Evolutionary conservation across 2,113 vertebrate species (phyloP).

Genomic region (Corapipo altera): DNA sequence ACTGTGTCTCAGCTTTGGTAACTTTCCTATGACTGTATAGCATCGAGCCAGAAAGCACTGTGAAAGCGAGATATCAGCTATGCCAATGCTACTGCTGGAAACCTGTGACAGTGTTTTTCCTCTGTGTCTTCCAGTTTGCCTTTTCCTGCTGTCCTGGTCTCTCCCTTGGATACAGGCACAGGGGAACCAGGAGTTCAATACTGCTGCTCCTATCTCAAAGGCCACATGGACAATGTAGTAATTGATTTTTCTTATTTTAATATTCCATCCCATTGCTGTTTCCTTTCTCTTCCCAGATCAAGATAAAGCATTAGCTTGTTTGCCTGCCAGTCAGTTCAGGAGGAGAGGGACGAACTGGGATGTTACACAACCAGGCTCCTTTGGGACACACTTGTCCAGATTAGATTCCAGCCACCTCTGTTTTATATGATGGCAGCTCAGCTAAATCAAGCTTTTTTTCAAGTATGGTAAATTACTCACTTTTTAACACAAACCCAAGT

Average conservation of each 20-base stretch:
- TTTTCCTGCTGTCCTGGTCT: not conserved
- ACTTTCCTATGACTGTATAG: not conserved
- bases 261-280: not conserved
- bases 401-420: not conserved
- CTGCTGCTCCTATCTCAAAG: not conserved
- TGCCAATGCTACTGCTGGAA: not conserved
- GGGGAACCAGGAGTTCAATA: not conserved
- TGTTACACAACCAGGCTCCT: not conserved
- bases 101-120: not conserved
- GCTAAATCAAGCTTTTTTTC: not conserved
- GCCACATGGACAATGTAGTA: not conserved
- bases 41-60: not conserved
- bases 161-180: too few relatives aligned
- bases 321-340: not conserved
- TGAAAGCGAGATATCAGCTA: not conserved
- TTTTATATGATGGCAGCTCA: not conserved
- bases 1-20: not conserved
- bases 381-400: not conserved
- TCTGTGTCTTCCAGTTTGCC: rapidly evolving
- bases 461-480: not conserved
- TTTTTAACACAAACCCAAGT: not conserved
- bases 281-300: not conserved
- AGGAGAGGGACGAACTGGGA: not conserved
- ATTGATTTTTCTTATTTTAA: not conserved
- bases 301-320: not conserved